A percentile compares a stretch with the other conserved stretches of the same genome.
Evolutionary conservation across 2,113 vertebrate species (phyloP).

Genomic region (Pedetes capensis): DNA sequence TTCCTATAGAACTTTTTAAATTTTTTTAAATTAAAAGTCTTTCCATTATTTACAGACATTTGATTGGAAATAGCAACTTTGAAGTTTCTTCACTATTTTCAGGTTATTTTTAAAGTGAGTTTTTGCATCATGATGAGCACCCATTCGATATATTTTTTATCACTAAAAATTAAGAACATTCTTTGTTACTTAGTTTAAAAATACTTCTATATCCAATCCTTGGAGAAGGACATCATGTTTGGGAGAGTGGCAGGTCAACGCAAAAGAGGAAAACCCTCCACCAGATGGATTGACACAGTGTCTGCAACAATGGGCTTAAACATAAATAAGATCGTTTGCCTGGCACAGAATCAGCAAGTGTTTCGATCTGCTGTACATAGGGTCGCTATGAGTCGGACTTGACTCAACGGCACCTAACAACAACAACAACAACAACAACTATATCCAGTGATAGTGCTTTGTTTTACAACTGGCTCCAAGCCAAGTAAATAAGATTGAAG

Average conservation of each 20-base stretch:
- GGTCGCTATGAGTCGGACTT: too few species aligned
- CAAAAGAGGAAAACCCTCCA: too few species aligned
- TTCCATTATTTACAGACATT: not conserved
- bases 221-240: too few species aligned
- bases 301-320: too few species aligned
- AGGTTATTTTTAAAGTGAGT: conserved; percentile 20
- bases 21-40: not conserved
- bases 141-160: not conserved
- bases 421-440: too few species aligned
- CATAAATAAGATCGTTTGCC: too few species aligned
- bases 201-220: too few species aligned
- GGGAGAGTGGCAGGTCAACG: too few species aligned
- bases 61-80: not conserved
- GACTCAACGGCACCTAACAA: too few species aligned
- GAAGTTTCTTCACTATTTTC: not conserved
- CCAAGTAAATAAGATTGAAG: conserved; percentile 28
- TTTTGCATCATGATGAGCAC: not conserved
- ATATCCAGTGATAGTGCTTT: conserved; percentile 11
- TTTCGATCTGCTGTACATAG: too few species aligned
- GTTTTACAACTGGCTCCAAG: conserved; percentile 3
- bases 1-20: not conserved
- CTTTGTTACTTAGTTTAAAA: not conserved
- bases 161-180: conserved; percentile 34
- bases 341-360: too few species aligned
- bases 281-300: too few species aligned